Evolutionary conservation across 2,888 invertebrate genomes (phyloP).

Genomic region (Ormia ochracea): DNA sequence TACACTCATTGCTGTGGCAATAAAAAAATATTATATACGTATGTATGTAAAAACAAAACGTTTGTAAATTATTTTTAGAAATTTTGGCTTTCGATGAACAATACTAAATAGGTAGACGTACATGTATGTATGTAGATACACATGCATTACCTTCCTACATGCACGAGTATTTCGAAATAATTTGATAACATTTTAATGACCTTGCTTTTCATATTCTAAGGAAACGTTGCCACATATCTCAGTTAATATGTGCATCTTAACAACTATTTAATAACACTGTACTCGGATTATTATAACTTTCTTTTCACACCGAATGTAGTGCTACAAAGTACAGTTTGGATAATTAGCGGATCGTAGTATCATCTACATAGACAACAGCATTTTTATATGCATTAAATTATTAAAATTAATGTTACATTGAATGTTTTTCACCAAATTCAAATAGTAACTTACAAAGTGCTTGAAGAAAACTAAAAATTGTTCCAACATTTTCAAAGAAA

Average conservation of each 20-base stretch:
- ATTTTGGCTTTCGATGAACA: background rate
- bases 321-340: no score
- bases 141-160: background rate
- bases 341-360: no score
- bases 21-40: background rate
- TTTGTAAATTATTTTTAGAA: slow-evolving; percentile 18
- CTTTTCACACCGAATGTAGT: no score
- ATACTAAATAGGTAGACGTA: background rate
- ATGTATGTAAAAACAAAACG: background rate
- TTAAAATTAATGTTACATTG: no score
- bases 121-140: background rate
- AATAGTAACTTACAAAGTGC: no score
- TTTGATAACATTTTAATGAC: slow-evolving; percentile 19
- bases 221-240: background rate
- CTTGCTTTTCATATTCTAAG: slow-evolving; percentile 1
- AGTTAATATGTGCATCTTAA: background rate
- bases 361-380: no score
- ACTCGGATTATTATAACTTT: background rate
- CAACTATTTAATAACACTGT: background rate
- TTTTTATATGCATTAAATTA: no score
- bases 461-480: no score
- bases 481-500: no score
- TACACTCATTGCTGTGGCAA: no score
- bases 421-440: no score
- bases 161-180: background rate